phyloP scores from a whole-genome alignment of 2,888 invertebrate species.

The Orthosia cruda region DNA sequence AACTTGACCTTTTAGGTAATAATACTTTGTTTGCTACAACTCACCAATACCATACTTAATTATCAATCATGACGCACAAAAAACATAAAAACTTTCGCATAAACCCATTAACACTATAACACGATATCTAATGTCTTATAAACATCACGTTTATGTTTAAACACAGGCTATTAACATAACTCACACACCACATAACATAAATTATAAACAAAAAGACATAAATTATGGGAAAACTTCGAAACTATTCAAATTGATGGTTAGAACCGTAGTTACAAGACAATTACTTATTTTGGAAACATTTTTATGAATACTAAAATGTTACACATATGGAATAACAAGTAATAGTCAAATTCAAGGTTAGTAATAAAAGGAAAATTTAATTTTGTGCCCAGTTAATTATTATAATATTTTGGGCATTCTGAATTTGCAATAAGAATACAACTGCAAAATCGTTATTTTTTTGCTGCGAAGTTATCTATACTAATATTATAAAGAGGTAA shows the following conservation, averaged over 20 bases:
- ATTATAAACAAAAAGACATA: conserved; percentile 44
- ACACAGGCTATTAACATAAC: conserved; percentile 37
- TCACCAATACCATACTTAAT: background rate
- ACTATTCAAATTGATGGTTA: conserved; percentile 42
- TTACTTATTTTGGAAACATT: conserved; percentile 52
- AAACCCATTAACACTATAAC: conserved; percentile 30
- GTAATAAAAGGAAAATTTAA: background rate
- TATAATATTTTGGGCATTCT: no score
- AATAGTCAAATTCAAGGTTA: background rate
- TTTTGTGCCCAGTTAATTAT: no score
- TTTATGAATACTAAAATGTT: conserved; percentile 53
- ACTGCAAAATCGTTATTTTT: no score
- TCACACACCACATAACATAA: conserved; percentile 49
- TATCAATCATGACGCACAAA: background rate
- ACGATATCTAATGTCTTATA: conserved; percentile 38
- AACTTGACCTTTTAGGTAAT: no score
- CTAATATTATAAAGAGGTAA: no score
- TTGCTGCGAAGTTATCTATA: no score
- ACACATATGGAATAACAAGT: conserved; percentile 43
- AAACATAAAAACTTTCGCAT: conserved; percentile 29
- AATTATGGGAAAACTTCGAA: conserved; percentile 51
- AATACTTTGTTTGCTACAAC: background rate
- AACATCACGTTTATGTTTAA: conserved; percentile 51
- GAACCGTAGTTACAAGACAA: conserved; percentile 45
- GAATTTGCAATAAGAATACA: no score